Conservation (phyloP, 1,140 invertebrate genomes). For the Probaryconus sp. region DNA sequence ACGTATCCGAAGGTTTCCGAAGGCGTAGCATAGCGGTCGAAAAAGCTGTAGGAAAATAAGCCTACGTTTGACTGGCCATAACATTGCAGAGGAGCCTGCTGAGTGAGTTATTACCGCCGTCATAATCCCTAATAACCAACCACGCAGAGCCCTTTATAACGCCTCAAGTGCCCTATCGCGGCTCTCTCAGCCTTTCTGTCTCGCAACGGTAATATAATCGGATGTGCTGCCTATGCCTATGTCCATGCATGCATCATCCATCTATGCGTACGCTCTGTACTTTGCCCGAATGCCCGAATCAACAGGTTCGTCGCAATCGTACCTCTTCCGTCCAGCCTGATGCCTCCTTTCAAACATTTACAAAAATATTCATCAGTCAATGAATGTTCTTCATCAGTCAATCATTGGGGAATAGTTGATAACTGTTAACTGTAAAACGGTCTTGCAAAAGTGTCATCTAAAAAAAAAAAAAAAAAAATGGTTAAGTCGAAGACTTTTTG, state of each 20-base stretch:
- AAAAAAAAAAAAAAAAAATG: no score
- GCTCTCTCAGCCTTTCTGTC: slow-evolving; percentile 61
- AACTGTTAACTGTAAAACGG: no score
- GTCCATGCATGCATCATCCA: no score
- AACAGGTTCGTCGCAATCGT: no score
- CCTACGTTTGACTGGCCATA: slow-evolving; percentile 66
- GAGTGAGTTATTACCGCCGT: slow-evolving; percentile 77
- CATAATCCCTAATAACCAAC: slow-evolving; percentile 78
- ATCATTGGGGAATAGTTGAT: no score
- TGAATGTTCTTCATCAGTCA: no score
- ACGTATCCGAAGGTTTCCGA: slow-evolving; percentile 45
- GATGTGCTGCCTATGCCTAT: no score
- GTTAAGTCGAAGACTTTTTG: no score
- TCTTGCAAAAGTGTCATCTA: no score
- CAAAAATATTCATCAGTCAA: no score
- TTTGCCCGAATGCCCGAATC: slow-evolving; percentile 36
- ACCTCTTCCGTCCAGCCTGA: no score
- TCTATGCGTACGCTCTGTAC: slow-evolving; percentile 42
- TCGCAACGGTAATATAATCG: slow-evolving; percentile 65
- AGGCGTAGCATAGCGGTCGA: slow-evolving; percentile 41
- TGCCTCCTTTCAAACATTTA: no score
- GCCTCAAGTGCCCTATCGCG: slow-evolving; percentile 72
- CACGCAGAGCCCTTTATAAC: slow-evolving; percentile 75
- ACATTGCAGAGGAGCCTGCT: slow-evolving; percentile 74
- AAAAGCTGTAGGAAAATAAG: slow-evolving; percentile 57